Base-by-base conservation (phyloP, 2,797 vertebrate genomes). In the Gadopsis bispinosus region DNA sequence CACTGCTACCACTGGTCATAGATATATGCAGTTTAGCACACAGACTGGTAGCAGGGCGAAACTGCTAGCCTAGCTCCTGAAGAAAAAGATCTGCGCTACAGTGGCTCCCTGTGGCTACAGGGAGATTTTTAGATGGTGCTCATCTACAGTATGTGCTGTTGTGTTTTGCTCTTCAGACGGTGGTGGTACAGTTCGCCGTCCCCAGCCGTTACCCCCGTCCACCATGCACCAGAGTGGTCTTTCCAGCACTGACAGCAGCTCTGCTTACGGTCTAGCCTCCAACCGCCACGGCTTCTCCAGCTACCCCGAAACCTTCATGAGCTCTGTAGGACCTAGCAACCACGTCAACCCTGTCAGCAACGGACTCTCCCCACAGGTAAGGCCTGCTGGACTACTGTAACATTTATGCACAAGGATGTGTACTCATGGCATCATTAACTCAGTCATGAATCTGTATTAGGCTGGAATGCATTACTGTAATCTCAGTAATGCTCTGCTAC, bases 271-370 rank as follows among this genome's bases (percentile, higher is more conserved):
- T 26, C 95, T 98, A 80, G 72, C 95, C 45, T 94, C 95, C 67
- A 95, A 94, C 70, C 95, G 97, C 26, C 97, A 98, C 66, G 71
- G 97, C 83, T 99, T 99, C 94, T 97, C 97, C 92, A 97, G 95
- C 94, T 99, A 99, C 92, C 96, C 98, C 0, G 98, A 99, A 91
- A 96, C 95, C 80, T 99, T 99, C 93, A 98, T 99, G 96, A 97
- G 95, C 81, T 95, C 96, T 0, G 87, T 96, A 0, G 95, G 96
- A 0, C 95, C 96, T 0, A 94, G 94, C 90, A 98, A 97, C 92
- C 97, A 98, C 91, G 97, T 98, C 96, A 98, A 97, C 88, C 95
- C 96, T 0, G 97, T 97, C 88, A 97, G 96, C 95, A 97, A 97
- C 1, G 97, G 98, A 70, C 97, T 98, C 77, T 97, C 97, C 73